These are phyloP conservation scores for Sarcophaga caerulescens DNA, from an alignment of 2,888 invertebrate species.

Conservation along the genomic window DNA sequence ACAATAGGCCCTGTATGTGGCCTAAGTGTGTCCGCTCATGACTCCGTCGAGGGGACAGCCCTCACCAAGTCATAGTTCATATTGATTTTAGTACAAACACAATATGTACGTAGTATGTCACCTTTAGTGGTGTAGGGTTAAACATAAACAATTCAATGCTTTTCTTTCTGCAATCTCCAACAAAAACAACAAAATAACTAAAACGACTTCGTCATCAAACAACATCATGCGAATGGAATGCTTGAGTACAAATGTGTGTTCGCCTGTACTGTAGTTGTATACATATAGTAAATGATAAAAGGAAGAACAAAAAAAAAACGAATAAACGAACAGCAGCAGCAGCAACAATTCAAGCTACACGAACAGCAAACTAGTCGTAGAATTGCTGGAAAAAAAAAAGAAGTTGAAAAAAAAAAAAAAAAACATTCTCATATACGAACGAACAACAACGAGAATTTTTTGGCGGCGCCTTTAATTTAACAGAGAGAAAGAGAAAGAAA, in stretches of 20 bases:
- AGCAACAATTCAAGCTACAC: constrained; percentile 35
- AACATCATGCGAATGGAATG: constrained; percentile 41
- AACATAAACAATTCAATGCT: neutral
- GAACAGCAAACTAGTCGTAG: constrained; percentile 38
- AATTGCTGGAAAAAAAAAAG: constrained; percentile 6
- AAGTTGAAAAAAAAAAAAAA: constrained; percentile 20
- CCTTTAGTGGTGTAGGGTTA: neutral
- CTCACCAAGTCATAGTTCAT: too few species aligned
- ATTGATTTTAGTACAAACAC: too few species aligned
- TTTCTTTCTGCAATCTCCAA: neutral
- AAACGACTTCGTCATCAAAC: constrained; percentile 12
- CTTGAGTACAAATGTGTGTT: neutral
- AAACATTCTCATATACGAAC: constrained; percentile 24
- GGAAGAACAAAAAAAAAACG: neutral
- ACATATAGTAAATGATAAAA: neutral
- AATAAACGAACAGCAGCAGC: constrained; percentile 19
- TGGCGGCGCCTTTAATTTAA: constrained; percentile 67
- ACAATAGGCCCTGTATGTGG: too few species aligned
- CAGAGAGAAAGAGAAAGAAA: constrained; percentile 9
- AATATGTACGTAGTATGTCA: too few species aligned
- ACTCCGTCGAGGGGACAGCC: too few species aligned
- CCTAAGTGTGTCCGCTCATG: too few species aligned
- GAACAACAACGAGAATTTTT: constrained; percentile 28
- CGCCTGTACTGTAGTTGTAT: neutral
- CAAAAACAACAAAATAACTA: neutral